phyloP scores from a whole-genome alignment of 2,888 invertebrate species.

The Lithophane socia region DNA sequence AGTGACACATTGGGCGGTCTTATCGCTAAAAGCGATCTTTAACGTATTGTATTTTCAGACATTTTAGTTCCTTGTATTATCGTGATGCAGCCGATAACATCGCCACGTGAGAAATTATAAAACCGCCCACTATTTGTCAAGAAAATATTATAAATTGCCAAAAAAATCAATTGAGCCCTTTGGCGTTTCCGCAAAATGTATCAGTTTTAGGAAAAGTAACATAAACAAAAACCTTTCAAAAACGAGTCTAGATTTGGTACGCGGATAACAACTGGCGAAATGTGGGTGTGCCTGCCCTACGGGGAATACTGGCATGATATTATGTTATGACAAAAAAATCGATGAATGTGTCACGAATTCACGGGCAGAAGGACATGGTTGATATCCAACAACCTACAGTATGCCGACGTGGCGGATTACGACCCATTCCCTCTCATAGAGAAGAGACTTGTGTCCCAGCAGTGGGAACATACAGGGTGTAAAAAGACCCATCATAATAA shows the following conservation, averaged over 20 bases:
- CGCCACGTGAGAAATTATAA: neutral
- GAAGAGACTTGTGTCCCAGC: neutral
- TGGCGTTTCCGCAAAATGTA: neutral
- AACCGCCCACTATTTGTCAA: neutral
- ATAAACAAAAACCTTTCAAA: neutral
- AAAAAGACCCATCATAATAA: too few relatives aligned
- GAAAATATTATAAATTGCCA: neutral
- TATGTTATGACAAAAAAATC: constrained; percentile 10
- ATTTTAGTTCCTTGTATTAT: neutral
- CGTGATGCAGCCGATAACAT: neutral
- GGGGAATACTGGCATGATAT: neutral
- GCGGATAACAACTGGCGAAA: neutral
- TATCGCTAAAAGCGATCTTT: too few relatives aligned
- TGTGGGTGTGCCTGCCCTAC: neutral
- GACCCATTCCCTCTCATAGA: neutral
- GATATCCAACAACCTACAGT: neutral
- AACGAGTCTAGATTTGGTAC: neutral
- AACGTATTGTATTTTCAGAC: neutral
- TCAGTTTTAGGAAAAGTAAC: neutral
- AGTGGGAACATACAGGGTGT: neutral
- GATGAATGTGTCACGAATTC: constrained; percentile 7
- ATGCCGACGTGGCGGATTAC: too few relatives aligned
- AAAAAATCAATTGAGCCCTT: neutral
- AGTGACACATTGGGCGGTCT: too few relatives aligned
- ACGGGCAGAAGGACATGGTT: neutral